Evolutionary conservation across 2,113 vertebrate genomes (phyloP).

Genomic region (Pseudopipra pipra): DNA sequence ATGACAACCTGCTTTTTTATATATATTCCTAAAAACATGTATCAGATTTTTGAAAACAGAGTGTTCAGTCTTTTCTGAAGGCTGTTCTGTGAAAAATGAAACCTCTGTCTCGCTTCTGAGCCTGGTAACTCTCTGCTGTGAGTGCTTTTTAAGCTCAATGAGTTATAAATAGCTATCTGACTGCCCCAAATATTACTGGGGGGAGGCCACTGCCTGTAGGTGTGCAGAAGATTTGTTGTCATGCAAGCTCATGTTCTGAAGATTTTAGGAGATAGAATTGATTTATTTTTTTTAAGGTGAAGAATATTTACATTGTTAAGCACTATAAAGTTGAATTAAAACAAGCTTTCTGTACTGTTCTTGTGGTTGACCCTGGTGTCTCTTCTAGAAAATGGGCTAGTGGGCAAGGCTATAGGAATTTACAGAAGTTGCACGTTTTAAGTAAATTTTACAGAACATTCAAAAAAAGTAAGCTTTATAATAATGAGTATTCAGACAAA

Average conservation of each 20-base stretch:
- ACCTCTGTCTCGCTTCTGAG: not conserved
- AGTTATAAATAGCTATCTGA: not conserved
- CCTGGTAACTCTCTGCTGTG: not conserved
- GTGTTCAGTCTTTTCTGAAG: not conserved
- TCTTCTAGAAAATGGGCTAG: not conserved
- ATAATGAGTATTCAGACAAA: not conserved
- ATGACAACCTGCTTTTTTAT: not conserved
- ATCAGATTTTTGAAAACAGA: not conserved
- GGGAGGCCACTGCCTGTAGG: not conserved
- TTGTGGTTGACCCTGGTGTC: not conserved
- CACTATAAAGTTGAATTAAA: not conserved
- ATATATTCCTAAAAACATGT: not conserved
- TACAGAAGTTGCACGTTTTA: not conserved
- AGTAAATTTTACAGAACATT: not conserved
- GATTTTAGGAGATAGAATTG: not conserved
- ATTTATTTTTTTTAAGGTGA: not conserved
- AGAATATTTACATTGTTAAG: not conserved
- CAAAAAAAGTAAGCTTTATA: not conserved
- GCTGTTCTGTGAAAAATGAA: not conserved
- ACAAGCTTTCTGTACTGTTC: not conserved
- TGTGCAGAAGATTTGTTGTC: not conserved
- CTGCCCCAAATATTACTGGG: not conserved
- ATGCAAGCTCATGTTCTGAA: not conserved
- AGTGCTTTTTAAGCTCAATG: not conserved
- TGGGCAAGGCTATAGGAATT: not conserved